Base-by-base conservation (phyloP, 2,888 invertebrate species). In the Acronicta alni region DNA sequence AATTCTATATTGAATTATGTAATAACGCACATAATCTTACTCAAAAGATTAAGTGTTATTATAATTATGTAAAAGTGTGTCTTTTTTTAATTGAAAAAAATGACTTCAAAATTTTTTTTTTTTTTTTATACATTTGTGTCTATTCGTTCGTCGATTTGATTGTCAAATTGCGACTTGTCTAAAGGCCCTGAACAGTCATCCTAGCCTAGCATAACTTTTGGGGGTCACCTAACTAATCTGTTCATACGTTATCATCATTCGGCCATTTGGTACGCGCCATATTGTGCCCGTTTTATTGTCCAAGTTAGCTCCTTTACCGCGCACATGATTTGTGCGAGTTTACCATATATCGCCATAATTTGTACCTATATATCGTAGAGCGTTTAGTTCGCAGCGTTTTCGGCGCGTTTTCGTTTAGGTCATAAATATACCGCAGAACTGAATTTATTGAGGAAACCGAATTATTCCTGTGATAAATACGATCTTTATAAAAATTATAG, bases 271-370 rank as follows among this genome's bases (percentile, higher is more conserved):
- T 72, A 26, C 48, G 74, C 81, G 80, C 81, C 85, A 86, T 87
- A 85, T 83, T 85, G 88, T 70, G 59, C 77, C 81, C 75, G 73
- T 84, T 87, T 89, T 89, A 89, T 88, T 88, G 74, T 86, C 68
- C 64, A 87, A 89, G 76, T 89, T 89, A 63, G 79, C 77, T 82
- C 64, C 73, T 77, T 71, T 64, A 67, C 75, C 64, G 64, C 63
- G 51, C 67, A 67, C 57, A 80, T 83, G 81, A 86, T 85, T 85
- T 86, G 85, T 85, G 75, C 47, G 80, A 81, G 76, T 82, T 82
- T 80, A 79, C 74, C 58, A 61, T 75, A 69, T 72, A 65, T 59
- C 48, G 52, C 52, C 47, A 55, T 70, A 74, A 74, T 77, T 66
- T 75, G 71, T 78, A 35, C 35, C 6, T 35, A 74, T 77, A 72